Base-by-base conservation (phyloP, 2,113 vertebrate species). In the Perccottus glenii region DNA sequence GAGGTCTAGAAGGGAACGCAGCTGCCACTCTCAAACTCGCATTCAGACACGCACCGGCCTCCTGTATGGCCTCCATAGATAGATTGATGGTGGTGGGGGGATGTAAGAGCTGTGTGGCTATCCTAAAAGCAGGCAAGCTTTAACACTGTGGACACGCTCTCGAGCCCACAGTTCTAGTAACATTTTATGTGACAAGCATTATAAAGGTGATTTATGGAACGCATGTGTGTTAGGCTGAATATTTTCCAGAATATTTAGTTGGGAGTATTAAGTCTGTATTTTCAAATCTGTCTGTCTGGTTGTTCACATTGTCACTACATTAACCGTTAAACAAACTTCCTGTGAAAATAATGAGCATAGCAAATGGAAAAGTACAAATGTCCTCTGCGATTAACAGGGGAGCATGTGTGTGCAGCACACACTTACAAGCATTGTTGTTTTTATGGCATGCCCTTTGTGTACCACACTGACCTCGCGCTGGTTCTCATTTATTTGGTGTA, bases 141-240 rank as follows among this genome's bases (percentile, higher is more conserved):
- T 87, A 89, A 87, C 87, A 79, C 73, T 61, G 67, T 60, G 15
- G 88, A 88, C 87, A 88, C 78, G 81, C 83, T 84, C 85, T 83
- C 84, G 43, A 82, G 83, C 85, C 78, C 85, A 71, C 75, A 83
- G 85, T 88, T 81, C 56, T 76, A 89, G 86, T 86, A 92, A 91
- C 87, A 84, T 88, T 92, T 91, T 89, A 91, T 86, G 83, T 91
- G 92, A 92, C 92, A 92, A 90, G 88, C 91, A 89, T 88, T 90
- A 88, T 91, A 90, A 92, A 92, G 86, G 77, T 87, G 90, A 91
- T 93, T 91, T 90, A 92, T 91, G 48, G 83, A 70, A 77, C 70
- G 75, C 88, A 90, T 88, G 85, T 90, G 91, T 89, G 87, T 87
- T 62, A 62, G 70, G 61, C 64, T 62, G 75, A 81, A 87, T 78